Evolutionary conservation across 2,797 vertebrate species (phyloP), one percentile per base, ranked within the genome.

Genomic region (Leptodactylus fallax): DNA sequence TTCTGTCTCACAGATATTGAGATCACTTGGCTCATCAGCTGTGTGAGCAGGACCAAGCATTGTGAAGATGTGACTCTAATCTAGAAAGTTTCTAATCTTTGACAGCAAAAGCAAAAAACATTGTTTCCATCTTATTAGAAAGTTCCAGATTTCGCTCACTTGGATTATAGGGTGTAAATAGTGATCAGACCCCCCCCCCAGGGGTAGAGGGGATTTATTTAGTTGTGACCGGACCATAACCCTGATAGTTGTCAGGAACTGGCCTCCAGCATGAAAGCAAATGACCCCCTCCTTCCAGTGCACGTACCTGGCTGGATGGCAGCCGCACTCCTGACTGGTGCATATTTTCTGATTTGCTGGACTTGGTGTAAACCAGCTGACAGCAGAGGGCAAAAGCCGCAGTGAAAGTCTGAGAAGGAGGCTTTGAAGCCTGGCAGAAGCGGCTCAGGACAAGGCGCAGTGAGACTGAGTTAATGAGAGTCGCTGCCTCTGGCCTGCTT

Each of bases 401-500:
- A 51, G 21, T 23, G 49, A 77, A 51, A 53, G 47, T 77, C 72
- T 77, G 51, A 36, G 6, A 77, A n/a, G 47, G 72, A 12, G 72
- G 21, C 72, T 77, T 77, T 77, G 72, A 77, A 77, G 72, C 72
- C 72, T 51, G 47, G 49, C 72, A 53, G 72, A 77, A 51, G 72
- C 72, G 49, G 72, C 72, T 53, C 72, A 77, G 72, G 72, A 77
- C 72, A 77, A 51, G 11, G 72, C 1, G 45, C 36, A 21, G 45
- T 0, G 71, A 74, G 71, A 49, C 71, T 53, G 10, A 3, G 72
- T 19, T 77, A 77, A 77, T 77, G 72, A 77, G 72, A 77, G 72
- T 19, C 49, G 72, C 72, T 77, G 47, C 72, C 72, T 77, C 72
- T 14, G 72, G 72, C 72, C 72, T 77, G 72, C 72, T 77, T 77